A percentile compares a stretch with the other conserved stretches of the same genome.
These are phyloP conservation scores for Chromoteleia sp. DNA, from an alignment of 2,888 invertebrate species.

Conservation along the genomic window DNA sequence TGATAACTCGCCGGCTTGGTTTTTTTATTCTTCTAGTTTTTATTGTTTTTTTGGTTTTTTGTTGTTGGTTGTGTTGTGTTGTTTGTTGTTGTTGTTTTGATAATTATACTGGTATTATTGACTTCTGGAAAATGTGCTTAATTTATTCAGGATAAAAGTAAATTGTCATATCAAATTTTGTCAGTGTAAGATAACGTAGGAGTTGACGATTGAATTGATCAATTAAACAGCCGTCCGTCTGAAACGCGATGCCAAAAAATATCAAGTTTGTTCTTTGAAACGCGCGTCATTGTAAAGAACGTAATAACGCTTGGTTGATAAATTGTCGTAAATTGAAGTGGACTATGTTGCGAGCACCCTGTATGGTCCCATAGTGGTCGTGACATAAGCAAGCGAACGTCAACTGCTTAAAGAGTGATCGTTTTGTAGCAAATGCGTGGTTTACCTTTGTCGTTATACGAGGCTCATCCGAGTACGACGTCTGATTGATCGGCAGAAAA, in stretches of 20 bases:
- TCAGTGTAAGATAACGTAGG: no score
- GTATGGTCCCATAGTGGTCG: slow-evolving; percentile 44
- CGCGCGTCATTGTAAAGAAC: slow-evolving; percentile 13
- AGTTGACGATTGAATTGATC: no score
- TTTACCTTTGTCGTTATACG: slow-evolving; percentile 60
- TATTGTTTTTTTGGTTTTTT: no score
- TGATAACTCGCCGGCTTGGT: slow-evolving; percentile 69
- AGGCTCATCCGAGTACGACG: slow-evolving; percentile 68
- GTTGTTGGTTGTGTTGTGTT: no score
- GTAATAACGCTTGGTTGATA: slow-evolving; percentile 33
- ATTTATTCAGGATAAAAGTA: no score
- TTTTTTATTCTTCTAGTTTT: no score
- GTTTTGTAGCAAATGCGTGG: slow-evolving; percentile 63
- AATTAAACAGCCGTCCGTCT: no score
- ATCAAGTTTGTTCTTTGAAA: slow-evolving; percentile 10
- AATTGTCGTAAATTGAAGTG: slow-evolving; percentile 50
- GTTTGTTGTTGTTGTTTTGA: no score
- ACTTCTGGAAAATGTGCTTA: no score
- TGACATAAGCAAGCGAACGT: slow-evolving; percentile 46
- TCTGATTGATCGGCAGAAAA: slow-evolving; percentile 75
- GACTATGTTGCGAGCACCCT: slow-evolving; percentile 33
- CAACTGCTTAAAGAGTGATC: slow-evolving; percentile 49
- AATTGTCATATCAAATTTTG: no score
- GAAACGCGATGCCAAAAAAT: no score
- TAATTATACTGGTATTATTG: no score